Conservation (phyloP, 1,140 invertebrate species). For the Hestina assimilis region DNA sequence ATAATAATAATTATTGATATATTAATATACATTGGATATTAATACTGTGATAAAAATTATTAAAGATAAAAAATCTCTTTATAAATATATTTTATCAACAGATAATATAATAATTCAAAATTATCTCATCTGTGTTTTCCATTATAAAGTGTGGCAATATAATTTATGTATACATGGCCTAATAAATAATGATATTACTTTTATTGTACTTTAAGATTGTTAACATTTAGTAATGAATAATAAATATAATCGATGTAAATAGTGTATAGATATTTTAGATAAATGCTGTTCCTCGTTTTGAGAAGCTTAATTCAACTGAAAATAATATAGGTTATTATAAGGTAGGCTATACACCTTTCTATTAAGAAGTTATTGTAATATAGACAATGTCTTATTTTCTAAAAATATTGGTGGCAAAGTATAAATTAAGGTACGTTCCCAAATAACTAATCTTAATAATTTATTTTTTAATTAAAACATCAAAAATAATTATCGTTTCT, state of each 20-base stretch:
- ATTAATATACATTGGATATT: constrained; percentile 8
- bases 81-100: neutral
- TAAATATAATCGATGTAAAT: constrained; percentile 32
- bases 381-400: no score
- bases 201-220: constrained; percentile 1
- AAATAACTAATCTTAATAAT: no score
- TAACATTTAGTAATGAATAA: constrained; percentile 11
- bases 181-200: neutral
- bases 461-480: no score
- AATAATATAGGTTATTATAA: constrained; percentile 18
- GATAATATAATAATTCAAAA: neutral
- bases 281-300: constrained; percentile 26
- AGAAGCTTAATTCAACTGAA: constrained; percentile 28
- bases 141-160: constrained; percentile 5
- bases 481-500: no score
- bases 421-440: no score
- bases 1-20: neutral
- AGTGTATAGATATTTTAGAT: constrained; percentile 23
- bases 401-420: no score
- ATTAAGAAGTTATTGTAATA: constrained; percentile 11
- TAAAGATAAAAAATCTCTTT: constrained; percentile 1
- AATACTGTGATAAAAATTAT: constrained; percentile 23
- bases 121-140: neutral
- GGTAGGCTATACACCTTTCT: neutral
- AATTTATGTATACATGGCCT: constrained; percentile 4